Conservation (phyloP, 1,140 invertebrate genomes). For the Papilio aristodemus region DNA sequence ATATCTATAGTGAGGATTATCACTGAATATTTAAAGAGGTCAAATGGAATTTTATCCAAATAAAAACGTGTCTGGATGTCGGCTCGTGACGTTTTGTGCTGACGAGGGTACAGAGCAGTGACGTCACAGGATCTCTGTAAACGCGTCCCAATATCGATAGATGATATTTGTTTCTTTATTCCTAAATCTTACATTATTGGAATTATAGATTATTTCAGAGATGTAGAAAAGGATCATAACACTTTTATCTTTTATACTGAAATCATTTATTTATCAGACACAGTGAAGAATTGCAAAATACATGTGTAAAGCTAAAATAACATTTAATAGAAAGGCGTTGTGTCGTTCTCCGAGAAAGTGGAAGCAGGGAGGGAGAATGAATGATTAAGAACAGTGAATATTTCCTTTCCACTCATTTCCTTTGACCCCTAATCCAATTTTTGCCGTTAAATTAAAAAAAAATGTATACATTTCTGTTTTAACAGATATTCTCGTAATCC, state of each 20-base stretch:
- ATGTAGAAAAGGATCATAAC: too few relatives aligned
- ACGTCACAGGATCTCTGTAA: background rate
- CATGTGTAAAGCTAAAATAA: too few relatives aligned
- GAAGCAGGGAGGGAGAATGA: too few relatives aligned
- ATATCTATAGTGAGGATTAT: slow-evolving; percentile 7
- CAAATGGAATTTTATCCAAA: slow-evolving; percentile 21
- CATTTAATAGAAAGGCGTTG: too few relatives aligned
- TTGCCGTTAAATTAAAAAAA: too few relatives aligned
- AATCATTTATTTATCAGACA: too few relatives aligned
- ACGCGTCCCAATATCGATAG: background rate
- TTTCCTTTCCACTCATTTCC: too few relatives aligned
- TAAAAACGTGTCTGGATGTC: slow-evolving; percentile 16
- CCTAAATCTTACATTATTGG: background rate
- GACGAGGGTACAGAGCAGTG: slow-evolving; percentile 7
- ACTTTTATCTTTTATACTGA: too few relatives aligned
- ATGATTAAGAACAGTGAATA: too few relatives aligned
- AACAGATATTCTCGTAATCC: background rate
- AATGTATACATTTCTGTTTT: background rate
- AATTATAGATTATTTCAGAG: background rate
- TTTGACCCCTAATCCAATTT: too few relatives aligned
- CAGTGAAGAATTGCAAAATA: too few relatives aligned
- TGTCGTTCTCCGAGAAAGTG: too few relatives aligned
- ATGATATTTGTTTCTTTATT: background rate
- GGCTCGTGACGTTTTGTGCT: slow-evolving; percentile 1
- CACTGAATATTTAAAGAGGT: slow-evolving; percentile 22